Percentiles rank a stretch among this genome's conserved stretches.
These are phyloP conservation scores for Leptonema lineaticorne DNA, from an alignment of 1,140 invertebrate genomes.

Conservation along the genomic window DNA sequence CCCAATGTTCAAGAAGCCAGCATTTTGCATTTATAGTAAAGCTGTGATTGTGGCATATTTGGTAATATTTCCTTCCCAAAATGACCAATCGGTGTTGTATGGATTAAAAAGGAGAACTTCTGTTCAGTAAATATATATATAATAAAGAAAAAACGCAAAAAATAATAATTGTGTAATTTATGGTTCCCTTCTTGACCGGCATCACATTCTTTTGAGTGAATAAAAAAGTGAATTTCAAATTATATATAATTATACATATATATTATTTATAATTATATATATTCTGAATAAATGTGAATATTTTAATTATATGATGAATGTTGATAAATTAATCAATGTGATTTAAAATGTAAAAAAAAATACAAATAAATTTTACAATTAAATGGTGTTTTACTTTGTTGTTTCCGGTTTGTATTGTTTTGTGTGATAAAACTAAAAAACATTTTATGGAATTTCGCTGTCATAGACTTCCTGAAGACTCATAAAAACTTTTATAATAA, in stretches of 20 bases:
- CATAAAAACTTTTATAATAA: not conserved
- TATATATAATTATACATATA: too few species aligned
- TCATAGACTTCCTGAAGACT: not conserved
- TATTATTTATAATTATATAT: not conserved
- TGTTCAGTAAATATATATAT: conserved; percentile 23
- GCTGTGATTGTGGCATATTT: conserved; percentile 39
- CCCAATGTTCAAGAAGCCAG: conserved; percentile 8
- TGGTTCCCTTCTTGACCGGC: conserved; percentile 11
- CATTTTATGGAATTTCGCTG: not conserved
- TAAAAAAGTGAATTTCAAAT: too few species aligned
- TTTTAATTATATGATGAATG: conserved; percentile 59
- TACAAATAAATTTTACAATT: conserved; percentile 59
- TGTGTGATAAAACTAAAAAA: too few species aligned
- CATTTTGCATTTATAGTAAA: conserved; percentile 29
- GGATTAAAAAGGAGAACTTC: conserved; percentile 36
- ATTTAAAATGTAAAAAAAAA: conserved; percentile 58
- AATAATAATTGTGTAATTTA: not conserved
- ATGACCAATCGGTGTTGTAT: conserved; percentile 43
- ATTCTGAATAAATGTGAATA: conserved; percentile 55
- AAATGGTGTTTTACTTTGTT: conserved; percentile 38
- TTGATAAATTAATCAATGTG: conserved; percentile 57
- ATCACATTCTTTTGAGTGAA: conserved; percentile 4
- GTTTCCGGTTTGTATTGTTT: not conserved
- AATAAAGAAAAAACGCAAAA: not conserved
- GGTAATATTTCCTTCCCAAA: conserved; percentile 41